Base-by-base conservation (phyloP, 2,888 invertebrate species). In the Watsonalla cultraria region DNA sequence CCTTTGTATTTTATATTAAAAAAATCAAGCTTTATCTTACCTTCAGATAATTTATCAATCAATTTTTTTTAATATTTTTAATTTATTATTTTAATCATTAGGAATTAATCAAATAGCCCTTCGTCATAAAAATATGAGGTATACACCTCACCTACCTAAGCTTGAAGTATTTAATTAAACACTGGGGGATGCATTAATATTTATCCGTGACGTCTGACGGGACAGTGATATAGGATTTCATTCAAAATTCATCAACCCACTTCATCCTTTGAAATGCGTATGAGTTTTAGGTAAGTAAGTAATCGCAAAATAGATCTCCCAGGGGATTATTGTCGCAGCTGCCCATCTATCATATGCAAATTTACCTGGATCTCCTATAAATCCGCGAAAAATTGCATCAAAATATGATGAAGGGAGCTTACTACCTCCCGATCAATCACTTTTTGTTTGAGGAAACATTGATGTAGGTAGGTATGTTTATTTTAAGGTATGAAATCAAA, bases 171-270 rank as follows among this genome's bases (percentile, higher is more conserved):
- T 73, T 75, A 74, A 67, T 63, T 65, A 63, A 60, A 57, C 54
- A 57, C 64, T 68, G 68, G 54, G 68, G 68, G 54, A 56, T 61
- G 60, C 67, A 70, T 73, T 74, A 68, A 76, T 76, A 72, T 72
- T 72, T 68, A 66, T 62, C 56, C 57, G 56, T 70, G 66, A 64
- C 65, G 61, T 61, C 58, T 62, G 64, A 68, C 55, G 59, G 62
- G 61, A 59, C 49, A 59, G 47, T 47, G 46, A 35, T 24, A 47
- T 49, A 48, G 48, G 37, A 11, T 4, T 15, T 39, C 37, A 49
- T 49, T 60, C 51, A 66, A 61, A 65, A 70, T 68, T 66, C 55
- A 64, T 50, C 51, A 54, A 59, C 58, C 51, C 47, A 60, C 57
- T 60, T 65, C 49, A 68, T 56, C 52, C 46, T 54, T 53, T 57